Percentiles rank a stretch among this genome's conserved stretches.
phyloP scores from a whole-genome alignment of 1,140 invertebrate genomes.

The Colletes gigas region DNA sequence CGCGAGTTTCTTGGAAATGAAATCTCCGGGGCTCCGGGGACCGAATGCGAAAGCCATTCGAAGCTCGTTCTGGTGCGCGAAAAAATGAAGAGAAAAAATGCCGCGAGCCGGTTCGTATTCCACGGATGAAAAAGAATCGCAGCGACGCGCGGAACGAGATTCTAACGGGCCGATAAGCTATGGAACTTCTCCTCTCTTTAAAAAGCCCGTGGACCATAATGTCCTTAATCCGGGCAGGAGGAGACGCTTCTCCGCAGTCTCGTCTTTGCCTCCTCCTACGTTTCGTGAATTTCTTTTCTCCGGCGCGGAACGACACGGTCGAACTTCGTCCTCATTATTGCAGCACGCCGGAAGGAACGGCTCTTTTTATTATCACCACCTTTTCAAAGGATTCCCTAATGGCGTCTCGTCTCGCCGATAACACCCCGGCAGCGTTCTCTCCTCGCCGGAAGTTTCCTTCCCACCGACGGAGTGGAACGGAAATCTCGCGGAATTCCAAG shows the following conservation, averaged over 20 bases:
- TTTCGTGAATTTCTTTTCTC: constrained; percentile 47
- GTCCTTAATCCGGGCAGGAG: constrained; percentile 53
- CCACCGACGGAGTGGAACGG: neutral
- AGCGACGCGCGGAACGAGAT: constrained; percentile 47
- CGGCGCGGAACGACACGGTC: constrained; percentile 46
- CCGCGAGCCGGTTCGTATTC: neutral
- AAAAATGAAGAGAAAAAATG: neutral
- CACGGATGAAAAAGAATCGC: constrained; percentile 33
- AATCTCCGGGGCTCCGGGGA: neutral
- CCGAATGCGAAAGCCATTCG: neutral
- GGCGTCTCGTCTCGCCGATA: constrained; percentile 56
- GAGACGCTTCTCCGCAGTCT: constrained; percentile 38
- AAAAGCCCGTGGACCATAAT: constrained; percentile 43
- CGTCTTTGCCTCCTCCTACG: neutral
- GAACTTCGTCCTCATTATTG: constrained; percentile 59
- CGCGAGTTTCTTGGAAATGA: neutral
- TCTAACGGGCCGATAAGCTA: constrained; percentile 57
- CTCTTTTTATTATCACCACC: constrained; percentile 61
- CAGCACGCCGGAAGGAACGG: constrained; percentile 46
- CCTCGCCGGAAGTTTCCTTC: constrained; percentile 38
- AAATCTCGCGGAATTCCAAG: constrained; percentile 44
- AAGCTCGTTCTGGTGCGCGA: neutral
- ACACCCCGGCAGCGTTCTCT: constrained; percentile 30
- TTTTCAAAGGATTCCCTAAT: constrained; percentile 63
- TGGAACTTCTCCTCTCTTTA: constrained; percentile 34